A percentile compares a stretch with the other conserved stretches of the same genome.
Conservation (phyloP, 2,113 vertebrate species). For the Atrichornis clamosus region DNA sequence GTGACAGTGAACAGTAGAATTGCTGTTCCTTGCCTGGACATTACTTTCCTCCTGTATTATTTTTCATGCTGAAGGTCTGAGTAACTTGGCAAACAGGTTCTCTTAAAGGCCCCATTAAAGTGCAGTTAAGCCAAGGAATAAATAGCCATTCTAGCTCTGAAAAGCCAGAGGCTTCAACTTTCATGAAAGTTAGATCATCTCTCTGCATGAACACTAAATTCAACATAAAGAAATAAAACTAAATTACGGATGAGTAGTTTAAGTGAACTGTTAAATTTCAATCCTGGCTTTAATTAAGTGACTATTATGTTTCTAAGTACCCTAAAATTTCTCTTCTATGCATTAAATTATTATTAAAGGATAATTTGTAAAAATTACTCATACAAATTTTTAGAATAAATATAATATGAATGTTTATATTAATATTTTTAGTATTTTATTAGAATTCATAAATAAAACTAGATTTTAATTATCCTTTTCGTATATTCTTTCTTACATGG, state of each 20-base stretch:
- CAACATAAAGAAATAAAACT: not conserved
- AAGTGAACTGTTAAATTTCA: constrained; percentile 11
- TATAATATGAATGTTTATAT: not conserved
- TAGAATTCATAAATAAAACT: not conserved
- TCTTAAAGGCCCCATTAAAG: not conserved
- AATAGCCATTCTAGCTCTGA: not conserved
- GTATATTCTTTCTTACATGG: not conserved
- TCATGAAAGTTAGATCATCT: not conserved
- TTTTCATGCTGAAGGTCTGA: not conserved
- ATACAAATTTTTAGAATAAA: not conserved
- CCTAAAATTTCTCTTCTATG: not conserved
- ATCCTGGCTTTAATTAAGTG: constrained; percentile 1
- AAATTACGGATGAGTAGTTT: not conserved
- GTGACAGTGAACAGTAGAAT: not conserved
- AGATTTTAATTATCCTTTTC: not conserved
- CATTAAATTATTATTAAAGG: not conserved
- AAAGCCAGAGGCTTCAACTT: not conserved
- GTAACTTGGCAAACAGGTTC: not conserved
- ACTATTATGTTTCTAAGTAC: not conserved
- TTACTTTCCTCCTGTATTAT: not conserved
- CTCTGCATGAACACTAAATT: not conserved
- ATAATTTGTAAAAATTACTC: not conserved
- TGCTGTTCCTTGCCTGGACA: not conserved
- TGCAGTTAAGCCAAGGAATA: not conserved
- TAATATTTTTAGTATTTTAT: not conserved